Conservation (phyloP, 2,797 vertebrate genomes). For the Podargus strigoides region DNA sequence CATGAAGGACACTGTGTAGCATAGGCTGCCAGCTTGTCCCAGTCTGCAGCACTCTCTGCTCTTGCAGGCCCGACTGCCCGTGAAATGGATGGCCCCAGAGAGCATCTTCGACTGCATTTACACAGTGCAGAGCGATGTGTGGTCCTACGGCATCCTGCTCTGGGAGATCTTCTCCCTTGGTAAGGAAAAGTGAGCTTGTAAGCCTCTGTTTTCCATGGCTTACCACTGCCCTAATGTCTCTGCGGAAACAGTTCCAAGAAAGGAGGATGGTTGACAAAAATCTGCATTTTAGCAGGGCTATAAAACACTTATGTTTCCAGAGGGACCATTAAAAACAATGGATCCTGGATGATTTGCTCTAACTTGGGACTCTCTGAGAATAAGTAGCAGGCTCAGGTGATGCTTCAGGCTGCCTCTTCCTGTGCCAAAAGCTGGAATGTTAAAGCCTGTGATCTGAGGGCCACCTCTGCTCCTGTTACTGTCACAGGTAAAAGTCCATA, state of each 20-base stretch:
- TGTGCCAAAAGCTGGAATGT: neutral
- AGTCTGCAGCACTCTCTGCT: neutral
- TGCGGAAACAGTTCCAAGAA: neutral
- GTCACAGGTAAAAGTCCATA: slow-evolving; percentile 90
- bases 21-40: neutral
- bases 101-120: slow-evolving; percentile 98
- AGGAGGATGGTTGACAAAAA: neutral
- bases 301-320: neutral
- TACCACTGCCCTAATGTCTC: neutral
- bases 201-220: neutral
- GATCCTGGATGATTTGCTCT: neutral
- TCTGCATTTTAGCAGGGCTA: neutral
- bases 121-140: slow-evolving; percentile 96
- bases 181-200: slow-evolving; percentile 52
- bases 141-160: slow-evolving; percentile 97
- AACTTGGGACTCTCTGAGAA: neutral
- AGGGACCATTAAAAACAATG: neutral
- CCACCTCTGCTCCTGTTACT: neutral
- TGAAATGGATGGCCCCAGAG: slow-evolving; percentile 99
- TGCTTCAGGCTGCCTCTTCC: neutral
- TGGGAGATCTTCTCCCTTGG: slow-evolving; percentile 99
- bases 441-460: neutral
- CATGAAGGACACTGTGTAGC: neutral
- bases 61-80: slow-evolving; percentile 90
- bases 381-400: accelerated